Conservation (phyloP, 2,113 vertebrate genomes). For the Protobothrops flavoviridis region DNA sequence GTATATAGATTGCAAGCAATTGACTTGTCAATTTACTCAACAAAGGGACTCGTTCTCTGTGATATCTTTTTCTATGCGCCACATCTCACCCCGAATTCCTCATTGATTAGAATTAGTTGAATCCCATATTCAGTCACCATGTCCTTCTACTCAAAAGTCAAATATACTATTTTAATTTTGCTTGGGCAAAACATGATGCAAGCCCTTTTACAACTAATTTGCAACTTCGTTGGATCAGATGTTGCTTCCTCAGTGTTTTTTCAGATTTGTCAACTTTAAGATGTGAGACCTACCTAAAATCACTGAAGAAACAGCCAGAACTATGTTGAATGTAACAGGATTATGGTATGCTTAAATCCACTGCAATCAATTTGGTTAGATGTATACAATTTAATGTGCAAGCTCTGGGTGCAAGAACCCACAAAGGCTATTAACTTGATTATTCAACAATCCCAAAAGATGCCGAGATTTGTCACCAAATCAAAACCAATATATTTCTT, state of each 20-base stretch:
- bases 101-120: neutral
- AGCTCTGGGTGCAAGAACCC: neutral
- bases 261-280: neutral
- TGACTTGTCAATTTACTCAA: neutral
- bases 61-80: neutral
- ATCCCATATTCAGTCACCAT: neutral
- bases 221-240: neutral
- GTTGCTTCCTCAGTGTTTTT: neutral
- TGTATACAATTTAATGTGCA: too few species aligned
- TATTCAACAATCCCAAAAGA: neutral
- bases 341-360: neutral
- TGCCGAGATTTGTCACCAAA: neutral
- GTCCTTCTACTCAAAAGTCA: neutral
- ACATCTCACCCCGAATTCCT: neutral
- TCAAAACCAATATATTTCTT: neutral
- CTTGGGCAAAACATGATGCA: neutral
- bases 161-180: neutral
- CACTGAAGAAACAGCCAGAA: neutral
- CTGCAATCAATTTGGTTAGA: neutral
- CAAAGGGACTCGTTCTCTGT: neutral
- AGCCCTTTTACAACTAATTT: neutral
- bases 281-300: neutral
- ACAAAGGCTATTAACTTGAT: neutral
- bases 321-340: neutral
- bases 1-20: neutral